Percentiles rank a stretch among this genome's conserved stretches.
Evolutionary conservation across 1,140 invertebrate genomes (phyloP).

Genomic region (Drosophila truncata): DNA sequence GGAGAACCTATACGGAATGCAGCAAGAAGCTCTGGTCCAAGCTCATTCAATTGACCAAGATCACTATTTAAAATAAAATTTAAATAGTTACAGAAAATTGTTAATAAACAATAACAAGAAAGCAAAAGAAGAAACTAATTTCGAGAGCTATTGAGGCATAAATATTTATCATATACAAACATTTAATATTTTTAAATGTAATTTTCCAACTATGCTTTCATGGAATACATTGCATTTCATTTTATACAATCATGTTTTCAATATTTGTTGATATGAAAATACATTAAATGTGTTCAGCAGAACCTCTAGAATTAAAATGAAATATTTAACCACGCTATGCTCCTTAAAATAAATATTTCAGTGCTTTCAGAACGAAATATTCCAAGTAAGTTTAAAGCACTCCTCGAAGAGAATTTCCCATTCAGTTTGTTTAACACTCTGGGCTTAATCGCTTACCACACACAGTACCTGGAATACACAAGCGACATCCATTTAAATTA

Average conservation of each 20-base stretch:
- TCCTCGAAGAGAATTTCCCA: neutral
- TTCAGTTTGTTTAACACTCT: conserved; percentile 1
- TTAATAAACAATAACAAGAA: neutral
- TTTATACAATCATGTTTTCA: neutral
- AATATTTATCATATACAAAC: no score
- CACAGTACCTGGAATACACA: conserved; percentile 1
- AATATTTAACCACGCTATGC: no score
- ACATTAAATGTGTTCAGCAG: neutral
- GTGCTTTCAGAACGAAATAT: neutral
- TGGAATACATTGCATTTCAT: neutral
- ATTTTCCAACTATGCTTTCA: neutral
- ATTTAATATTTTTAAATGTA: no score
- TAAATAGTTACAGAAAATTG: neutral
- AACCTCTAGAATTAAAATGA: neutral
- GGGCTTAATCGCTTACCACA: conserved; percentile 12
- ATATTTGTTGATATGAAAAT: neutral
- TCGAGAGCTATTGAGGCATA: rapidly evolving
- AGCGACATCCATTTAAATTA: conserved; percentile 39
- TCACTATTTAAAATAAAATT: conserved; percentile 12
- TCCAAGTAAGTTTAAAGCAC: neutral
- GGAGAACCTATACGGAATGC: conserved; percentile 53
- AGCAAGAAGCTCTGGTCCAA: conserved; percentile 43
- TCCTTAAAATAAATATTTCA: neutral
- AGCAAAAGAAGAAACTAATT: neutral
- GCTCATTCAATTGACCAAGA: conserved; percentile 37